These are phyloP conservation scores for Patiria miniata DNA, from an alignment of 35 echinoderm and acorn worm species.

Conservation along the genomic window DNA sequence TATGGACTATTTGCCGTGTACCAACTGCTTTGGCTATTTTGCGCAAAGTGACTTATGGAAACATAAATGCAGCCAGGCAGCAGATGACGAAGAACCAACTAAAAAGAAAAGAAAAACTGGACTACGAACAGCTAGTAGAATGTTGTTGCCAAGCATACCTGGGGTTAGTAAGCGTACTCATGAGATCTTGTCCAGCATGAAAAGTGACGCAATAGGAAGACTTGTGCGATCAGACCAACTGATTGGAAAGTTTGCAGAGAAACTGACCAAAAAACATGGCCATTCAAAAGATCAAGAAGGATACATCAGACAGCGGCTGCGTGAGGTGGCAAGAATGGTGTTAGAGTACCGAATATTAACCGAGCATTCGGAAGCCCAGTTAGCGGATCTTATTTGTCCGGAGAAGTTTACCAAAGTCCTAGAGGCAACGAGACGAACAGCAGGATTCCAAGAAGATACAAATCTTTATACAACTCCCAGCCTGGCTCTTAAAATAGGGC, in stretches of 20 bases:
- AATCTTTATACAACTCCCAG: constrained; percentile 55
- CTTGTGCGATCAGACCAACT: constrained; percentile 22
- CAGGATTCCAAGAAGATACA: constrained; percentile 53
- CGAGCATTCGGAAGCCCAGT: background rate
- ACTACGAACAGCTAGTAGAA: constrained; percentile 16
- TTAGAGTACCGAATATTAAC: constrained; percentile 37
- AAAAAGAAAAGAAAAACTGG: constrained; percentile 35
- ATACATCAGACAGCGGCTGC: constrained; percentile 45
- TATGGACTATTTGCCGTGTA: constrained; percentile 66
- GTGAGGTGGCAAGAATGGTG: constrained; percentile 26
- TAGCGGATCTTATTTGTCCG: constrained; percentile 46
- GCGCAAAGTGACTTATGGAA: constrained; percentile 66
- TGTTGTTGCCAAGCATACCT: constrained; percentile 36
- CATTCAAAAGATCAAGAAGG: constrained; percentile 47
- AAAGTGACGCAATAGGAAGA: constrained; percentile 14
- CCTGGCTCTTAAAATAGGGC: constrained; percentile 54
- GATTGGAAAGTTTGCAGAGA: constrained; percentile 32
- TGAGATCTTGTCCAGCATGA: constrained; percentile 23
- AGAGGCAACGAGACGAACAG: constrained; percentile 24
- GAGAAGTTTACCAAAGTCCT: constrained; percentile 35
- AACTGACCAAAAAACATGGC: constrained; percentile 32
- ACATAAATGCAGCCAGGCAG: constrained; percentile 42
- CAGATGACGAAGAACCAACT: constrained; percentile 16
- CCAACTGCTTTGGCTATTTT: constrained; percentile 56
- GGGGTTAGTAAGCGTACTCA: constrained; percentile 3